Evolutionary conservation across 1,140 invertebrate genomes (phyloP), one percentile per base, ranked within the genome.

Genomic region (Gonatopus flavifemur): DNA sequence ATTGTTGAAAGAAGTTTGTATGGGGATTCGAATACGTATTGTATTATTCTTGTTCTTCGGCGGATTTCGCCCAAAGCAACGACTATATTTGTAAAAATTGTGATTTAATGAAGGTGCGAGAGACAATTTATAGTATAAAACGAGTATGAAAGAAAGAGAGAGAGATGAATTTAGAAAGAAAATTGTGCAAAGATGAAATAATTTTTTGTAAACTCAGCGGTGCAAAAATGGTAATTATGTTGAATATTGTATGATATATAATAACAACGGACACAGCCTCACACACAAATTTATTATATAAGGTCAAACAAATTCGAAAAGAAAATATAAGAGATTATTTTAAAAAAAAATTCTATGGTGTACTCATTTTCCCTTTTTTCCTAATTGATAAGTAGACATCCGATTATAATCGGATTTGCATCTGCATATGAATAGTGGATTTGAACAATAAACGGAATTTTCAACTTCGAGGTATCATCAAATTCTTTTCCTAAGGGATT

Each of bases 241-340:
- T 64, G 64, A 64, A 64, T 60, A 69, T 62, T 70, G 66, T 72
- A 72, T 63, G 62, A 69, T 69, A 70, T 54, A 55, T 51, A 31
- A 43, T 18, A 32, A 32, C 13, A 13, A 40, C 40, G 51, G 37
- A 49, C 33, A 36, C 46, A 32, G 44, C 46, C 43, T 52, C 48
- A 60, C 46, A 52, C 47, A 47, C 20, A 52, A 51, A 28, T 42
- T 58, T 53, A 54, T 54, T 21, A 21, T 20, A 59, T 52, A 42
- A 55, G 38, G 35, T 62, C 61, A 67, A 70, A 39, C 28, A 55
- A 70, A 67, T 57, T 64, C 64, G 55, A 69, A n/a, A 35, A 66
- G 53, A 58, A 71, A 72, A 72, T 70, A 74, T 63, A 74, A 66
- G 58, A 69, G 64, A 70, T 58, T 74, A 72, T 74, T 74, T 72